A percentile compares a stretch with the other conserved stretches of the same genome.
phyloP scores from a whole-genome alignment of 2,113 vertebrate species.

The Maccullochella peelii region DNA sequence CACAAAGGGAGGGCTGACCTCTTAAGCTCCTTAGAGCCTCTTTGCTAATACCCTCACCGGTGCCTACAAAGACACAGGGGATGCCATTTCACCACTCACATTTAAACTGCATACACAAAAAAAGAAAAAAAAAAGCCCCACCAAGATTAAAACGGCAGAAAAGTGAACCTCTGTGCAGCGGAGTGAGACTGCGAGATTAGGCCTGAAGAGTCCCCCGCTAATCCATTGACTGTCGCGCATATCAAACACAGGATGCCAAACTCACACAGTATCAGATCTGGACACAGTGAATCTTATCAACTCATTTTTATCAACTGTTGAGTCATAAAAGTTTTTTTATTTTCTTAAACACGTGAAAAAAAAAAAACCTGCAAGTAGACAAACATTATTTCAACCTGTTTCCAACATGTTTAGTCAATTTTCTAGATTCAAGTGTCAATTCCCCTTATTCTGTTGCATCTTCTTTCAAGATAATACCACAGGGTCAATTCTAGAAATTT shows the following conservation, averaged over 20 bases:
- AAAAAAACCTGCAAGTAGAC: neutral
- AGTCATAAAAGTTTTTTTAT: neutral
- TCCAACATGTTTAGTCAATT: neutral
- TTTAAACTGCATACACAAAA: slow-evolving; percentile 71
- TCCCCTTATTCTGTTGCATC: neutral
- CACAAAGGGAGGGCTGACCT: slow-evolving; percentile 87
- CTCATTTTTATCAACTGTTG: neutral
- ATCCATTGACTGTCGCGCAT: slow-evolving; percentile 67
- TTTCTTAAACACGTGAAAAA: neutral
- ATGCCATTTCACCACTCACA: slow-evolving; percentile 84
- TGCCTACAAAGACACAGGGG: slow-evolving; percentile 84
- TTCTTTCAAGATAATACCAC: neutral
- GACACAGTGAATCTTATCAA: slow-evolving; percentile 21
- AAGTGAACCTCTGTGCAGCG: slow-evolving; percentile 77
- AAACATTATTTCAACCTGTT: neutral
- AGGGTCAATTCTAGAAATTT: no score
- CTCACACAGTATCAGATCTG: slow-evolving; percentile 39
- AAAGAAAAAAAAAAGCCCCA: slow-evolving; percentile 34
- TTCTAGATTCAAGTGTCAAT: neutral
- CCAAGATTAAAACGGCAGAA: slow-evolving; percentile 76
- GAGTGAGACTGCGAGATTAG: slow-evolving; percentile 77
- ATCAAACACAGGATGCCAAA: slow-evolving; percentile 58
- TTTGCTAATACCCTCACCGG: slow-evolving; percentile 85
- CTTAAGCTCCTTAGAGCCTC: slow-evolving; percentile 86
- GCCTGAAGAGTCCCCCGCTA: slow-evolving; percentile 57